Conservation (phyloP, 2,888 invertebrate species). For the Rhamphomyia laevipes region DNA sequence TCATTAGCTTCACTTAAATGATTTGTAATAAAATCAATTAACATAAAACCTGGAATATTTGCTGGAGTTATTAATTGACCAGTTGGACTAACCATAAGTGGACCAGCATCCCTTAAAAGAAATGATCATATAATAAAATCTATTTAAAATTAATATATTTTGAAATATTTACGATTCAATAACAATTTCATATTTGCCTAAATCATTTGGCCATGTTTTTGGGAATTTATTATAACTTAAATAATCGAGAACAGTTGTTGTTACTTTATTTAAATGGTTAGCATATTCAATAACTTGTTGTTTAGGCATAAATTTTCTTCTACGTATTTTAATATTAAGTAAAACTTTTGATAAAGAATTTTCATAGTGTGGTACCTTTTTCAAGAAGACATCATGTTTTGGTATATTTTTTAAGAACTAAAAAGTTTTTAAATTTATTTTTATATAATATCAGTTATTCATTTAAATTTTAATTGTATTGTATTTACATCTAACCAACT, state of each 20-base stretch:
- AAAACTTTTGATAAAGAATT: conserved; percentile 73
- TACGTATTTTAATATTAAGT: conserved; percentile 68
- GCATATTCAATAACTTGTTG: conserved; percentile 80
- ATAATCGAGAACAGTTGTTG: conserved; percentile 73
- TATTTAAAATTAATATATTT: not conserved
- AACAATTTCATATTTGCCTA: conserved; percentile 69
- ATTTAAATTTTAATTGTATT: not conserved
- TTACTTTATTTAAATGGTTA: conserved; percentile 66
- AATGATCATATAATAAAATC: not conserved
- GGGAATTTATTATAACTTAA: conserved; percentile 55
- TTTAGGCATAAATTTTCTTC: conserved; percentile 85
- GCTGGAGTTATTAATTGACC: conserved; percentile 89
- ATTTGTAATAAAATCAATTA: conserved; percentile 71
- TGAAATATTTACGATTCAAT: conserved; percentile 66
- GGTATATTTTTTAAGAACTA: conserved; percentile 72
- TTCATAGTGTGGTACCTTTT: conserved; percentile 71
- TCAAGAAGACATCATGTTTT: conserved; percentile 59
- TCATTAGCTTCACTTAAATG: conserved; percentile 63
- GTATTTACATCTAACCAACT: conserved; percentile 88
- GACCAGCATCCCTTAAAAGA: conserved; percentile 72
- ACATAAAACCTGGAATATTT: conserved; percentile 75
- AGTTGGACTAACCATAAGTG: conserved; percentile 84
- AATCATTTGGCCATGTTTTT: conserved; percentile 55
- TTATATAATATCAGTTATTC: not conserved
- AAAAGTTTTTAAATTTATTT: conserved; percentile 23